Percentiles rank a stretch among this genome's conserved stretches.
phyloP scores from a whole-genome alignment of 2,797 vertebrate genomes.

The Megalops cyprinoides region DNA sequence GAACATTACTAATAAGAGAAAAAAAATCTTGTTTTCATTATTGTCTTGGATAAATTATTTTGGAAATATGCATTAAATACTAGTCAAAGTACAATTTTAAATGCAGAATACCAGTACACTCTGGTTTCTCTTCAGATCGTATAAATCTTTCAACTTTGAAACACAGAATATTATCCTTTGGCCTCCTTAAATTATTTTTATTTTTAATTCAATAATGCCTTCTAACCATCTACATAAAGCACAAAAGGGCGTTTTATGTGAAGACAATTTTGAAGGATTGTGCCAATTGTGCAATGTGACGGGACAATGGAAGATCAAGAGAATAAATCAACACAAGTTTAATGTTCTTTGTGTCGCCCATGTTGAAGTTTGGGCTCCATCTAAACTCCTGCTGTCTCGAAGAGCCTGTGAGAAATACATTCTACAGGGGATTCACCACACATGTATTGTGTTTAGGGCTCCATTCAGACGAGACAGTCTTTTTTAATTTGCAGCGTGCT shows the following conservation, averaged over 20 bases:
- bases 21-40: neutral
- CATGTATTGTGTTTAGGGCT: constrained; percentile 74
- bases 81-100: neutral
- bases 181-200: too few relatives aligned
- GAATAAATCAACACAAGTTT: constrained; percentile 42
- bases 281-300: too few relatives aligned
- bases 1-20: neutral
- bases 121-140: too few relatives aligned
- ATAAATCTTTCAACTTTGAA: too few relatives aligned
- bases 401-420: constrained; percentile 56
- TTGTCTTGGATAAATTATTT: neutral
- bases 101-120: neutral
- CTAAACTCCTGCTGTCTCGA: constrained; percentile 50
- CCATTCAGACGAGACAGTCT: constrained; percentile 64
- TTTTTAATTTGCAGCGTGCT: constrained; percentile 58
- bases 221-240: neutral
- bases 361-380: constrained; percentile 36
- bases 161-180: too few relatives aligned
- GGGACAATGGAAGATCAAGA: constrained; percentile 27
- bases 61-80: neutral
- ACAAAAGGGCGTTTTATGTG: neutral
- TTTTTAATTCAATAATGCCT: too few relatives aligned
- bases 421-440: constrained; percentile 54
- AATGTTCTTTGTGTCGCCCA: constrained; percentile 57
- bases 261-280: neutral